Percentiles rank a stretch among this genome's conserved stretches.
Evolutionary conservation across 2,888 invertebrate genomes (phyloP).

Genomic region (Taphrorychus bicolor): DNA sequence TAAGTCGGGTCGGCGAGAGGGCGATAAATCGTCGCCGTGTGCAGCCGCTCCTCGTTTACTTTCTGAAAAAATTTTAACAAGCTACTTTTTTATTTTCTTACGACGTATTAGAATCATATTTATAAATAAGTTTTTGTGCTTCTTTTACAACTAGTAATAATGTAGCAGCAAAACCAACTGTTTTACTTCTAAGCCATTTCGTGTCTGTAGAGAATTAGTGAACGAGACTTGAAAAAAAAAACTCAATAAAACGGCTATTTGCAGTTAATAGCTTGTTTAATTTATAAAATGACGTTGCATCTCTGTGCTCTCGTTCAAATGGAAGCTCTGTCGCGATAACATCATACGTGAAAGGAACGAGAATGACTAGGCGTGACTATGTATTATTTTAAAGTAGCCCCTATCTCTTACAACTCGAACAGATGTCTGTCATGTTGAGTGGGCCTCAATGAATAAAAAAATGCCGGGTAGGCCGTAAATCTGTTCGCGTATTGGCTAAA

Average conservation of each 20-base stretch:
- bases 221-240: no score
- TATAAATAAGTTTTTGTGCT: not conserved
- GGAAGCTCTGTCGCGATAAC: not conserved
- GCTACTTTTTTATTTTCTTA: not conserved
- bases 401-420: not conserved
- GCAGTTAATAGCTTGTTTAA: conserved; percentile 43
- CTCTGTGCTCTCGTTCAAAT: conserved; percentile 6
- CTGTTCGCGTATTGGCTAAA: conserved; percentile 1
- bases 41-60: not conserved
- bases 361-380: not conserved
- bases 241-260: conserved; percentile 25
- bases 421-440: not conserved
- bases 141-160: no score
- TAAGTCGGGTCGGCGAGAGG: conserved; percentile 8
- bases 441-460: not conserved
- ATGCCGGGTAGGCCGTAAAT: not conserved
- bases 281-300: conserved; percentile 41
- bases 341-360: not conserved
- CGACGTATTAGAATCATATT: not conserved
- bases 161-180: no score
- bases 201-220: no score
- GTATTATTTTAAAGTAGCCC: not conserved
- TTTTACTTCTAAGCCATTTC: no score
- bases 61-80: not conserved
- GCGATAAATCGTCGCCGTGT: not conserved